Evolutionary conservation across 2,797 vertebrate genomes (phyloP).

Genomic region (Otolemur crassicaudatus): DNA sequence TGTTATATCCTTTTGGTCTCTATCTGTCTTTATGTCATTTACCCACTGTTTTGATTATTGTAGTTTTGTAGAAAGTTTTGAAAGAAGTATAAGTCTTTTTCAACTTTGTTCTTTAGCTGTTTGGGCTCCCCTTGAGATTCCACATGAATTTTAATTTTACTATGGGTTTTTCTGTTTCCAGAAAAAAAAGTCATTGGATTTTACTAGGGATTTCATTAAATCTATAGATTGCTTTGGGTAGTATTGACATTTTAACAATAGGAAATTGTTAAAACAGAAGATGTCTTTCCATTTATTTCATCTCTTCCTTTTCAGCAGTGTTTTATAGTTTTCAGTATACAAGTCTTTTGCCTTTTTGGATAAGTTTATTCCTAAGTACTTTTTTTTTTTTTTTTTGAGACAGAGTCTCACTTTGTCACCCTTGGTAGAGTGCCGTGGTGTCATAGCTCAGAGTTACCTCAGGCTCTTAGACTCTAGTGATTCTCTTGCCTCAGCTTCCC

Average conservation of each 20-base stretch:
- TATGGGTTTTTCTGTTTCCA: slow-evolving; percentile 13
- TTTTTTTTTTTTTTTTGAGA: no score
- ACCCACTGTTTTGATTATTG: slow-evolving; percentile 9
- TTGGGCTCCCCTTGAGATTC: background rate
- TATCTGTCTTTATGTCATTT: background rate
- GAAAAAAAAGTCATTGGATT: background rate
- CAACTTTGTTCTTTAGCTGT: background rate
- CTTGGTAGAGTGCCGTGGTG: no score
- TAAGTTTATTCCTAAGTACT: slow-evolving; percentile 21
- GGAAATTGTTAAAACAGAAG: background rate
- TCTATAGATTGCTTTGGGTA: background rate
- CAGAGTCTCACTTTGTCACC: no score
- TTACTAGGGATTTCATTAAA: background rate
- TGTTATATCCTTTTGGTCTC: background rate
- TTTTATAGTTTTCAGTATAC: background rate
- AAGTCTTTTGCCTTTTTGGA: background rate
- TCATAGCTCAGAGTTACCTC: no score
- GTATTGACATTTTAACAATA: background rate
- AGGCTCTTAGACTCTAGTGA: no score
- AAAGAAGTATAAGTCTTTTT: background rate
- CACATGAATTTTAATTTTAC: slow-evolving; percentile 34
- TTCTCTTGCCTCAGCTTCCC: no score
- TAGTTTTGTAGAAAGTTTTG: slow-evolving; percentile 51
- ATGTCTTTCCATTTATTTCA: slow-evolving; percentile 9
- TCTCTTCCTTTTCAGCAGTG: background rate